Conservation (phyloP, 1,140 invertebrate species). For the Diorhabda sublineata region DNA sequence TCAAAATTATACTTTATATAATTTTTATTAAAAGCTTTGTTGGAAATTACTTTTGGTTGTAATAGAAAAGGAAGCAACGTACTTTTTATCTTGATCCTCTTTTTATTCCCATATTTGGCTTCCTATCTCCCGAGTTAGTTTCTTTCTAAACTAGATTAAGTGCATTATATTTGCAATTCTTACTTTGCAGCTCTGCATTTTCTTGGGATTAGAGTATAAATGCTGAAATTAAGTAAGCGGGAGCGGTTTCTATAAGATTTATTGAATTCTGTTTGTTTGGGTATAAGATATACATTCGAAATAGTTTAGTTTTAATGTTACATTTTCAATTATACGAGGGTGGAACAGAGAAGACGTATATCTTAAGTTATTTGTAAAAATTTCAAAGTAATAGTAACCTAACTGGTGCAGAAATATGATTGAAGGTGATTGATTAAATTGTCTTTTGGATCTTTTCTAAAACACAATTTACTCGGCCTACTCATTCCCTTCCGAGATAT, state of each 20-base stretch:
- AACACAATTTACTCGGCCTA: too few relatives aligned
- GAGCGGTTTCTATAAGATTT: slow-evolving; percentile 1
- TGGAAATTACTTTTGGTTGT: background rate
- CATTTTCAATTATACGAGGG: too few relatives aligned
- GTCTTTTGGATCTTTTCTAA: too few relatives aligned
- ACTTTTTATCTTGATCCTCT: background rate
- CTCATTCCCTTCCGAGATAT: too few relatives aligned
- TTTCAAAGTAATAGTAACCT: too few relatives aligned
- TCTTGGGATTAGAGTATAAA: slow-evolving; percentile 9
- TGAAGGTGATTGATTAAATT: too few relatives aligned
- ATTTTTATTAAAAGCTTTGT: background rate
- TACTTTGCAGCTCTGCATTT: slow-evolving; percentile 12
- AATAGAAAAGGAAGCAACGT: background rate
- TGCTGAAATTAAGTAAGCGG: slow-evolving; percentile 9
- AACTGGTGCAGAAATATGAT: too few relatives aligned
- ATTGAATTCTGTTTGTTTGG: background rate
- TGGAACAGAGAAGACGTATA: too few relatives aligned
- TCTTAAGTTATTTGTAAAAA: too few relatives aligned
- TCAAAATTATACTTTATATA: too few relatives aligned
- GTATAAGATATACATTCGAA: too few relatives aligned
- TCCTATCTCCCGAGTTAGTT: slow-evolving; percentile 6
- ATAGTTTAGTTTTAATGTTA: too few relatives aligned
- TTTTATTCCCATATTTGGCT: background rate
- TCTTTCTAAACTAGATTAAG: slow-evolving; percentile 11
- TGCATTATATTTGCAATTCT: slow-evolving; percentile 12